Conservation (phyloP, 2,888 invertebrate species). For the Tubulanus polymorphus region DNA sequence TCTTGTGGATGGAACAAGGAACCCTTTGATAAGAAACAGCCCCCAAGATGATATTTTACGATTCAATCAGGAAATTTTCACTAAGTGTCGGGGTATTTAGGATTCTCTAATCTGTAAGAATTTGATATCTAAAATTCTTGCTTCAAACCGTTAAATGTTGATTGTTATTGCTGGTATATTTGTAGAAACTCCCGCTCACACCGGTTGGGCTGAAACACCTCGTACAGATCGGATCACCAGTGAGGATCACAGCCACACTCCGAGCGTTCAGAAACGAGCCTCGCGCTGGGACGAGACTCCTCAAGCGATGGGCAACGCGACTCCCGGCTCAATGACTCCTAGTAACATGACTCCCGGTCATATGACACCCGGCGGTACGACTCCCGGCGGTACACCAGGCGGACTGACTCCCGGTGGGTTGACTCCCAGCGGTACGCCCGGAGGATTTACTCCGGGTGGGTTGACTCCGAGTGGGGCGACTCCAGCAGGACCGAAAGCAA, state of each 20-base stretch:
- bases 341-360: slow-evolving; percentile 51
- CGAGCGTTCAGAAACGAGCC: slow-evolving; percentile 88
- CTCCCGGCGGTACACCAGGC: slow-evolving; percentile 62
- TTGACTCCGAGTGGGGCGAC: slow-evolving; percentile 54
- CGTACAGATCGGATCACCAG: slow-evolving; percentile 73
- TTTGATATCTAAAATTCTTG: too few species aligned
- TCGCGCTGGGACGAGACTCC: slow-evolving; percentile 99
- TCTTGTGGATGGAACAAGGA: too few species aligned
- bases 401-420: slow-evolving; percentile 50
- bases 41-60: too few species aligned
- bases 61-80: background rate
- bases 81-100: background rate
- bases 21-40: too few species aligned
- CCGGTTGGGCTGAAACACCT: slow-evolving; percentile 99
- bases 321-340: background rate
- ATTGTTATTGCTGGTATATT: slow-evolving; percentile 7
- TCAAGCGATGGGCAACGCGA: slow-evolving; percentile 58
- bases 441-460: slow-evolving; percentile 51
- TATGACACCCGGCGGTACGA: slow-evolving; percentile 56
- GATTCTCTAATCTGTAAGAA: background rate
- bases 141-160: background rate
- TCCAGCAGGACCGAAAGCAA: slow-evolving; percentile 73
- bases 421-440: slow-evolving; percentile 50
- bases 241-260: slow-evolving; percentile 71
- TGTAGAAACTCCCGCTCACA: slow-evolving; percentile 89